A percentile compares a stretch with the other conserved stretches of the same genome.
These are phyloP conservation scores for Salticus scenicus DNA, from an alignment of 2,888 invertebrate genomes.

Conservation along the genomic window DNA sequence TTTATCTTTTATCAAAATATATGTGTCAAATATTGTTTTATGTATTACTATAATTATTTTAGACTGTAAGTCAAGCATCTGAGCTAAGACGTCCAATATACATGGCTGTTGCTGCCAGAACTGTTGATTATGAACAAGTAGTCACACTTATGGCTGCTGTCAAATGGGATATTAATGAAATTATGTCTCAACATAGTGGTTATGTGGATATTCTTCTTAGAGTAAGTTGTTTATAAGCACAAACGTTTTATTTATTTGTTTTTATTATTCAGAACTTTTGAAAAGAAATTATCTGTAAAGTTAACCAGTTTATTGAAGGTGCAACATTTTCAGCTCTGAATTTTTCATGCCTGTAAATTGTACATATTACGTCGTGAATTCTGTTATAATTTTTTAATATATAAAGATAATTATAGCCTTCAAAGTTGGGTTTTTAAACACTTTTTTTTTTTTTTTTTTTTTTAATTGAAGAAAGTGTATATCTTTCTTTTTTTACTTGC, in stretches of 20 bases:
- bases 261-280: not conserved
- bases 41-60: no score
- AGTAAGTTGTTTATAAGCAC: conserved; percentile 13
- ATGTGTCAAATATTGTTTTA: no score
- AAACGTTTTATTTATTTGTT: not conserved
- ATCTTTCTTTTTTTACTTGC: no score
- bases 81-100: conserved; percentile 91
- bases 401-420: no score
- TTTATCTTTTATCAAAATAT: no score
- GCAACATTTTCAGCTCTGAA: no score
- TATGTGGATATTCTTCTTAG: conserved; percentile 80
- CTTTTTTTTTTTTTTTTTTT: no score
- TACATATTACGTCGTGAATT: no score
- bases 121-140: conserved; percentile 85
- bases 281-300: not conserved
- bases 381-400: no score
- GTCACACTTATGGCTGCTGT: conserved; percentile 89
- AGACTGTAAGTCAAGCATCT: conserved; percentile 81
- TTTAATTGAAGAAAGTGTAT: no score
- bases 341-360: no score
- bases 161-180: conserved; percentile 88
- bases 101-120: conserved; percentile 87
- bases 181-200: conserved; percentile 93
- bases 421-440: no score
- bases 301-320: not conserved